Evolutionary conservation across 2,888 invertebrate species (phyloP).

Genomic region (Cheilosia variabilis): DNA sequence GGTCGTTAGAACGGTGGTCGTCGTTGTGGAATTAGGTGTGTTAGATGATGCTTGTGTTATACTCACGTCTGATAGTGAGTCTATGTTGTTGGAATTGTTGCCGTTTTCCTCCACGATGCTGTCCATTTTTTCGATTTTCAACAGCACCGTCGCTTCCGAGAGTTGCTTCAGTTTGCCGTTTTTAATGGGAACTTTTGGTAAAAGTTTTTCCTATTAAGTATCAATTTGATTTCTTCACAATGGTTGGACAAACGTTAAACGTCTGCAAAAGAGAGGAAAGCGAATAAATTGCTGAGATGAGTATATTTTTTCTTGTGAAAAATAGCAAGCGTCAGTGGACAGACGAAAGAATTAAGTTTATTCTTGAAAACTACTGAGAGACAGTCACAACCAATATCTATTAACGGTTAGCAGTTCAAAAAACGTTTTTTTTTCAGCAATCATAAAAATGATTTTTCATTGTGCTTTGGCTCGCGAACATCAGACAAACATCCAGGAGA

Average conservation of each 20-base stretch:
- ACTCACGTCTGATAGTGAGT: constrained; percentile 77
- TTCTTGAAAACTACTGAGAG: no score
- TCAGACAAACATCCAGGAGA: no score
- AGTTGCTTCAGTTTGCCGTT: constrained; percentile 85
- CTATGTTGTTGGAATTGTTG: constrained; percentile 83
- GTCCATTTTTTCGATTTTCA: constrained; percentile 88
- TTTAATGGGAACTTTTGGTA: constrained; percentile 79
- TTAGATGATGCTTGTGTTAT: constrained; percentile 77
- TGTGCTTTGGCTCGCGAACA: no score
- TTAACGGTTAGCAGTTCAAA: no score
- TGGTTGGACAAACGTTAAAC: constrained; percentile 24
- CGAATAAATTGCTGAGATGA: background rate
- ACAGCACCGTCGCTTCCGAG: constrained; percentile 87
- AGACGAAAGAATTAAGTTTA: no score
- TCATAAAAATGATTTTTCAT: no score
- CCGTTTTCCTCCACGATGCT: constrained; percentile 97
- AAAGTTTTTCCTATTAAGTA: constrained; percentile 31
- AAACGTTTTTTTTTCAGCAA: no score
- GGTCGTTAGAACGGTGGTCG: constrained; percentile 84
- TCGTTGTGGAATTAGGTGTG: constrained; percentile 77
- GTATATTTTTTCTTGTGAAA: no score
- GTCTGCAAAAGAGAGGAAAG: constrained; percentile 36
- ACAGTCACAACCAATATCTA: no score
- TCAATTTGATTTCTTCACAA: constrained; percentile 50
- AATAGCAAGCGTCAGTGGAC: no score